Evolutionary conservation across 2,888 invertebrate genomes (phyloP).

Genomic region (Amblyjoppa fuscipennis): DNA sequence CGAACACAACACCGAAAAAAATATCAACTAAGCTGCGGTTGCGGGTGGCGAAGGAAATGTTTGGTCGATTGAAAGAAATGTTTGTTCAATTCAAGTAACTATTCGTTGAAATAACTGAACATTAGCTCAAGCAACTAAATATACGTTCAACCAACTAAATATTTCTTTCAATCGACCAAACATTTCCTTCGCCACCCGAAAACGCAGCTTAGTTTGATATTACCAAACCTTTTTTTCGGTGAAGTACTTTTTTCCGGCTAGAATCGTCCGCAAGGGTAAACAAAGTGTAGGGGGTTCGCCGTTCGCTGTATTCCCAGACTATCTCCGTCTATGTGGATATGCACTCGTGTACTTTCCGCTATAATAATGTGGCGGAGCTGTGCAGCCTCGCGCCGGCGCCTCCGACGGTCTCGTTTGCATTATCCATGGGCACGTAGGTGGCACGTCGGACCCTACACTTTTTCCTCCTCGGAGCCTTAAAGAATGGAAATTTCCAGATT

Average conservation of each 20-base stretch:
- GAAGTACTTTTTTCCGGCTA: not conserved
- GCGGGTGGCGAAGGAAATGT: too few relatives aligned
- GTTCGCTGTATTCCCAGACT: conserved; percentile 1
- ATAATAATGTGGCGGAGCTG: conserved; percentile 35
- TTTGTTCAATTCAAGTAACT: too few relatives aligned
- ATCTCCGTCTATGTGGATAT: conserved; percentile 12
- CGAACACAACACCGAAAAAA: too few relatives aligned
- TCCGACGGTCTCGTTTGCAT: conserved; percentile 42
- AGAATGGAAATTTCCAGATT: conserved; percentile 66
- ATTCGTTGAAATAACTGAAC: too few relatives aligned
- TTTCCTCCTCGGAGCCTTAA: conserved; percentile 48
- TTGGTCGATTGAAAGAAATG: too few relatives aligned
- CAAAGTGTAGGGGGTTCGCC: conserved; percentile 3
- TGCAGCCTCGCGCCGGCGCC: conserved; percentile 6
- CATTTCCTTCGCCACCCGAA: too few relatives aligned
- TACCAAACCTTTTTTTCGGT: too few relatives aligned
- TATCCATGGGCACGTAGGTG: conserved; percentile 66
- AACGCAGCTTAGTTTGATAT: too few relatives aligned
- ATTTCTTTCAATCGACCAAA: too few relatives aligned
- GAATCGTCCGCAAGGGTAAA: not conserved
- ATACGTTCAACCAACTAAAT: too few relatives aligned
- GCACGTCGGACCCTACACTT: conserved; percentile 34
- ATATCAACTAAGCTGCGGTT: too few relatives aligned
- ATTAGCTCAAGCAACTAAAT: too few relatives aligned
- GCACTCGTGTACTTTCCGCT: conserved; percentile 21